Evolutionary conservation across 1,140 invertebrate species (phyloP).

Genomic region (Heliconius himera): DNA sequence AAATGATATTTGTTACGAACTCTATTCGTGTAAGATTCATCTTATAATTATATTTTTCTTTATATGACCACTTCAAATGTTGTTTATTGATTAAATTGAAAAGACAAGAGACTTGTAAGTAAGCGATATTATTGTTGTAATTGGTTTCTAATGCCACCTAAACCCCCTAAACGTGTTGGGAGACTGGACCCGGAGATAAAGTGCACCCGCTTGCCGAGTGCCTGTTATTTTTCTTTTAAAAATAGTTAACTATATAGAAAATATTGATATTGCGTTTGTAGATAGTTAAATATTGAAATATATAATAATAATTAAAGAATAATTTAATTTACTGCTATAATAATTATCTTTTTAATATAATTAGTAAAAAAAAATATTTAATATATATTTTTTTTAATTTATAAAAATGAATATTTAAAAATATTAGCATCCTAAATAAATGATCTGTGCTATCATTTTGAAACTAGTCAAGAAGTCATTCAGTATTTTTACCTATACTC

Average conservation of each 20-base stretch:
- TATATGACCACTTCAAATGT: background rate
- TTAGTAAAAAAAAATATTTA: too few relatives aligned
- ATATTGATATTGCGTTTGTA: constrained; percentile 12
- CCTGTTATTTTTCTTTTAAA: constrained; percentile 38
- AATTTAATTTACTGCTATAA: background rate
- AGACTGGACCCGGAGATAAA: constrained; percentile 75
- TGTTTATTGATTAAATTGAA: constrained; percentile 38
- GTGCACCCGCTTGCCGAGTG: constrained; percentile 49
- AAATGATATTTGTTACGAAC: background rate
- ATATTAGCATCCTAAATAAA: too few relatives aligned
- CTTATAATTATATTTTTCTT: background rate
- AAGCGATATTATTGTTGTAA: constrained; percentile 74
- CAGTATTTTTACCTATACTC: too few relatives aligned
- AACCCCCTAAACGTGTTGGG: constrained; percentile 78
- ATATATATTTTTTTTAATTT: too few relatives aligned
- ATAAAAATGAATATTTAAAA: too few relatives aligned
- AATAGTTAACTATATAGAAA: constrained; percentile 18
- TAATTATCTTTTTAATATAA: too few relatives aligned
- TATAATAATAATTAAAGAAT: background rate
- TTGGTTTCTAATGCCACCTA: constrained; percentile 80
- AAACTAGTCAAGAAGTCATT: too few relatives aligned
- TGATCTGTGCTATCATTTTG: too few relatives aligned
- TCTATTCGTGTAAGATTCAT: too few relatives aligned
- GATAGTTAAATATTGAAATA: background rate
- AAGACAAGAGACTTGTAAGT: constrained; percentile 43